Evolutionary conservation across 2,888 invertebrate genomes (phyloP), one percentile per base, ranked within the genome.

Genomic region (Diplolepis rosae): DNA sequence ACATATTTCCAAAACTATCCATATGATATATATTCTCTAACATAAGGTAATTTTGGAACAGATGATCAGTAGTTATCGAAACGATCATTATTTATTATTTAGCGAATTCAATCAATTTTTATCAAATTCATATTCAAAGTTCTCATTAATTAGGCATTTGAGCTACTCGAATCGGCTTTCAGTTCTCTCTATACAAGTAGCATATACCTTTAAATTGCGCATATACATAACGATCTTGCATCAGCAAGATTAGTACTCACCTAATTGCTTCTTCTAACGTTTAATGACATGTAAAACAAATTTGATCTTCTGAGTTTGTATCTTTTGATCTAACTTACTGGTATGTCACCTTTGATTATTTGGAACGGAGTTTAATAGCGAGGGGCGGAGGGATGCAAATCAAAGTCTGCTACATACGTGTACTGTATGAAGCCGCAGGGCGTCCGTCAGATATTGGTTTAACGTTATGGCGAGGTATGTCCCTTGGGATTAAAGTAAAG

Each of bases 401-500:
- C 61, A 61, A 13, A 61, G 56, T 68, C 45, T 52, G 4, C 11
- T 9, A 27, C 22, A n/a, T 39, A 61, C 61, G 13, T 61, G 39
- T 7, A n/a, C n/a, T n/a, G n/a, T n/a, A n/a, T n/a, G n/a, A n/a
- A n/a, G 39, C 61, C 65, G 52, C 50, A 30, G 70, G 39, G 61
- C 67, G 70, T 76, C 74, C 70, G 73, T 75, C 71, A 77, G 74
- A 71, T 69, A 75, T 75, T 74, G 75, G 76, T 74, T 75, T 69
- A 74, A 71, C 75, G 73, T 69, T 70, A 71, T 66, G 76, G 71
- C 72, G 77, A 79, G 78, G 77, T 79, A 71, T 76, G 82, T 83
- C 82, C 80, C 72, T 73, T 56, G 80, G 82, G 84, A 83, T 82
- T 83, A 83, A 82, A 84, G 81, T 79, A 82, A 83, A 83, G 83